A percentile compares a stretch with the other conserved stretches of the same genome.
These are phyloP conservation scores for Sminthurides aquaticus DNA, from an alignment of 2,888 invertebrate genomes.

Conservation along the genomic window DNA sequence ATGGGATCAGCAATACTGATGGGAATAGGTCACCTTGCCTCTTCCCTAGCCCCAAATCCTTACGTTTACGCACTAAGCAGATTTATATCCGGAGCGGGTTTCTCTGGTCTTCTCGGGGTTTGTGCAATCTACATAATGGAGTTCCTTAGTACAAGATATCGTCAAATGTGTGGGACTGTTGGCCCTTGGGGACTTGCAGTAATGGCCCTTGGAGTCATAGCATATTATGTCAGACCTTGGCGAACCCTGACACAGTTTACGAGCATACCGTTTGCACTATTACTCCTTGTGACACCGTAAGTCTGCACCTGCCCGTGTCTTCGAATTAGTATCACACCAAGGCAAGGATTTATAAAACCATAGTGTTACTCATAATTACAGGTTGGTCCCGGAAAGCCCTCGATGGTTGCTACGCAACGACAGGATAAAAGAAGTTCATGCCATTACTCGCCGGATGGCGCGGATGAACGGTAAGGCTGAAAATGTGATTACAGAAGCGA, in stretches of 20 bases:
- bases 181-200: conserved; percentile 34
- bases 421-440: conserved; percentile 29
- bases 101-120: conserved; percentile 27
- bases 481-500: conserved; percentile 13
- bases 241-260: conserved; percentile 29
- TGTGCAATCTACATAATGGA: conserved; percentile 29
- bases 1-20: conserved; percentile 18
- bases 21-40: conserved; percentile 22
- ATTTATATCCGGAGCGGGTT: conserved; percentile 32
- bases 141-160: conserved; percentile 32
- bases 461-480: conserved; percentile 29
- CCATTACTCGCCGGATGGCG: conserved; percentile 32
- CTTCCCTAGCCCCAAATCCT: conserved; percentile 20
- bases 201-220: conserved; percentile 34
- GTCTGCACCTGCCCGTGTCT: conserved; percentile 1
- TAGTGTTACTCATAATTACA: too few relatives aligned
- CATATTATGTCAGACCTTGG: conserved; percentile 35
- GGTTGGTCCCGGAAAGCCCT: conserved; percentile 38
- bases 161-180: conserved; percentile 30
- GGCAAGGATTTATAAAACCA: too few relatives aligned
- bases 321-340: too few relatives aligned
- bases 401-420: conserved; percentile 37
- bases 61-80: conserved; percentile 34
- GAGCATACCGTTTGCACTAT: conserved; percentile 26
- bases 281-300: conserved; percentile 33